phyloP scores from a whole-genome alignment of 1,140 invertebrate species.

The Drosophila navojoa region DNA sequence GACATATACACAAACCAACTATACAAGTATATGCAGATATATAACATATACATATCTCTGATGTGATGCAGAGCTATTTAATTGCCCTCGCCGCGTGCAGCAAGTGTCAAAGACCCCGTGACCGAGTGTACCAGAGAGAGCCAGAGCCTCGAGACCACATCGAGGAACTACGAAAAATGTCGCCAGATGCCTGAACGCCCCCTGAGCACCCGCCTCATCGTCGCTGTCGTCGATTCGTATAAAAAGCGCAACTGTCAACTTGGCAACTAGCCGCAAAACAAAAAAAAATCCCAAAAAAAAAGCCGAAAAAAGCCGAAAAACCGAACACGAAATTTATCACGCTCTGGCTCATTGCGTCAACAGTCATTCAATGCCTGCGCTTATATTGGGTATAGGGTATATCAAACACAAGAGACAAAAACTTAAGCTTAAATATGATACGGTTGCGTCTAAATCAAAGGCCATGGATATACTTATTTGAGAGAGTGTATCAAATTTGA shows the following conservation, averaged over 20 bases:
- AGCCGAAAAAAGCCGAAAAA: neutral
- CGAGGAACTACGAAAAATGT: constrained; percentile 34
- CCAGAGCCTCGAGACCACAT: constrained; percentile 17
- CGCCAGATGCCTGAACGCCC: constrained; percentile 1
- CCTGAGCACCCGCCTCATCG: neutral
- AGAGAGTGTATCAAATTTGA: neutral
- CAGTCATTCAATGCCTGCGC: constrained; percentile 24
- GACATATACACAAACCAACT: neutral
- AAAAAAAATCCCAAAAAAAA: neutral
- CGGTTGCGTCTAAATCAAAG: no score
- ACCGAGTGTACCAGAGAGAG: constrained; percentile 73
- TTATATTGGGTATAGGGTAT: constrained; percentile 4
- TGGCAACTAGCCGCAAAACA: constrained; percentile 38
- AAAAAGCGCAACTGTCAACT: constrained; percentile 37
- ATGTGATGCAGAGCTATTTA: constrained; percentile 52
- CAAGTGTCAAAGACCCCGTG: constrained; percentile 81
- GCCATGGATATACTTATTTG: neutral
- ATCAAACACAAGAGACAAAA: neutral
- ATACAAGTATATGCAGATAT: neutral
- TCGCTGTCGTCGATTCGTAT: neutral
- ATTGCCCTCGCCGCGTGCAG: constrained; percentile 47
- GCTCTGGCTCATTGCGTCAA: constrained; percentile 15
- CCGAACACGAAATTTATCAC: constrained; percentile 13
- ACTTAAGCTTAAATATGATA: no score
- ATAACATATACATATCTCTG: neutral